phyloP scores from a whole-genome alignment of 1,140 invertebrate species.

The Brachionus asplanchnoidis region DNA sequence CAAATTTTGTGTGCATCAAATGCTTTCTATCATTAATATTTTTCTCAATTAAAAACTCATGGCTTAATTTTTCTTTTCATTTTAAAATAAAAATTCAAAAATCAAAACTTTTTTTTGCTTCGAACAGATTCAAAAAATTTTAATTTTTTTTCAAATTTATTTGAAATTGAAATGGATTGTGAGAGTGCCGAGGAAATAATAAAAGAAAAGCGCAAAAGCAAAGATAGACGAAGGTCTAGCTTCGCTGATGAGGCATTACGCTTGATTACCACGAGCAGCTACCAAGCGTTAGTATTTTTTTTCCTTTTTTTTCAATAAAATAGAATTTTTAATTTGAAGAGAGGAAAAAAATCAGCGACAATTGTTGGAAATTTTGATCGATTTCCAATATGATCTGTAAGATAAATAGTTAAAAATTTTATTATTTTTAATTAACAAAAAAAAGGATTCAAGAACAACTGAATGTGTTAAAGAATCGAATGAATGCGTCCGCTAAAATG shows the following conservation, averaged over 20 bases:
- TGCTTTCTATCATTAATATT: constrained; percentile 15
- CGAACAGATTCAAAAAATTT: too few species aligned
- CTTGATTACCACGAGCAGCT: background rate
- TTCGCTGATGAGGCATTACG: constrained; percentile 1
- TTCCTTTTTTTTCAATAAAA: background rate
- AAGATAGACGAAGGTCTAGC: background rate
- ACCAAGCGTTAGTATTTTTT: background rate
- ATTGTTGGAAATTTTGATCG: background rate
- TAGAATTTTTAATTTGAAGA: background rate
- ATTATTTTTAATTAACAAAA: background rate
- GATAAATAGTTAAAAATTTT: background rate
- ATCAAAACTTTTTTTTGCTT: background rate
- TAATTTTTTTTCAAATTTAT: background rate
- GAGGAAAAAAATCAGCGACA: background rate
- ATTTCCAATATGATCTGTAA: constrained; percentile 12
- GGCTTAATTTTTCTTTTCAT: background rate
- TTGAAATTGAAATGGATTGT: background rate
- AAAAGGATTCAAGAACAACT: constrained; percentile 1
- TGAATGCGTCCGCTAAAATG: background rate
- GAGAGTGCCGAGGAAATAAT: background rate
- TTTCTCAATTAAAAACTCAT: background rate
- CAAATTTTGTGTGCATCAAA: constrained; percentile 36
- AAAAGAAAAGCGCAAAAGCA: constrained; percentile 19
- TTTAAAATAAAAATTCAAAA: background rate
- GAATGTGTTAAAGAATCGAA: background rate